Conservation (phyloP, 1,140 invertebrate genomes). For the Reticulitermes speratus region DNA sequence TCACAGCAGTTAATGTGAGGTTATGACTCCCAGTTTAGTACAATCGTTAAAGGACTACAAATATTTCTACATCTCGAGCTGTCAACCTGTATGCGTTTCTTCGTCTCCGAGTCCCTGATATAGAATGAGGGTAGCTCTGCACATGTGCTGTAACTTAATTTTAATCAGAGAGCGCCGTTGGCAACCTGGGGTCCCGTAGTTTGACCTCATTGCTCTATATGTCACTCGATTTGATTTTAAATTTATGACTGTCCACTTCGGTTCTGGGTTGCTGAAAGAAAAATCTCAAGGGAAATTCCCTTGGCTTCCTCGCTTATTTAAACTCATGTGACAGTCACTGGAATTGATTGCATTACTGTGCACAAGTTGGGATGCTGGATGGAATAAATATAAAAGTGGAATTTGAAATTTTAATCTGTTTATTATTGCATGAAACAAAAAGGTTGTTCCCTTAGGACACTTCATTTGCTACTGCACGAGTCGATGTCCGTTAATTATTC, state of each 20-base stretch:
- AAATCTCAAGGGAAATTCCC: conserved; percentile 24
- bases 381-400: conserved; percentile 9
- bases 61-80: too few species aligned
- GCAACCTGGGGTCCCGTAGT: neutral
- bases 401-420: conserved; percentile 21
- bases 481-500: conserved; percentile 21
- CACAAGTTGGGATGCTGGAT: neutral
- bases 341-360: conserved; percentile 19
- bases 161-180: too few species aligned
- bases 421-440: conserved; percentile 31
- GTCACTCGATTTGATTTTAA: neutral
- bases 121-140: neutral
- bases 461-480: conserved; percentile 6
- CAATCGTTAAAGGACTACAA: too few species aligned
- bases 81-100: too few species aligned
- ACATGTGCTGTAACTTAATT: neutral
- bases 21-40: too few species aligned
- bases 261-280: neutral
- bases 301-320: conserved; percentile 18
- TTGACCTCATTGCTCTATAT: neutral
- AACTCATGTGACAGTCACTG: conserved; percentile 29
- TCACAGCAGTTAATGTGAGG: too few species aligned
- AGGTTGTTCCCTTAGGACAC: conserved; percentile 25
- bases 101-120: too few species aligned
- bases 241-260: neutral